Evolutionary conservation across 1,140 invertebrate genomes (phyloP), one percentile per base, ranked within the genome.

Genomic region (Heliconius hermathena): DNA sequence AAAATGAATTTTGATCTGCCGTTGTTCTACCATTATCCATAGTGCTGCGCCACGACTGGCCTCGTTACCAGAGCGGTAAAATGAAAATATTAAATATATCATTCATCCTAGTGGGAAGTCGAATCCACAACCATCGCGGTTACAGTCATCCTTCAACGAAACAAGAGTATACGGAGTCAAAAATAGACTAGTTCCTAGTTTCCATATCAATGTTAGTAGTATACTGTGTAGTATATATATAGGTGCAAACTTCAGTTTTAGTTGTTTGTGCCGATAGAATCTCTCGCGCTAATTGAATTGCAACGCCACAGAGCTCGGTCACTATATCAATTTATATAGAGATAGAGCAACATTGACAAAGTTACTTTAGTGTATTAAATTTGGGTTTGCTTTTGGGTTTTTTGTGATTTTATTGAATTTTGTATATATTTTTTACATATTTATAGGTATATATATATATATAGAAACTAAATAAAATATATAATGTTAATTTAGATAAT

Each of bases 261-360:
- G 22, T 57, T n/a, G 20, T 29, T 66, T 73, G 52, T n/a, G 36
- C 66, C 29, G 76, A 73, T 54, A 73, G 79, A 73, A 54, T 49
- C 70, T 73, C 70, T 76, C 72, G 20, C 70, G 60, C 22, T 80
- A 80, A 80, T 80, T 80, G 76, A 80, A 76, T 80, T 80, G 78
- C 73, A 71, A 46, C 78, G 57, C 73, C 60, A 29, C 60, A 66
- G 46, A 57, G 60, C 60, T 66, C 26, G 22, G 60, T 66, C 60
- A 66, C 60, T 66, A 66, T 26, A 13, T 29, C 26, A 66, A 29
- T 66, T 66, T 66, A 66, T 29, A 26, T 66, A 66, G 18, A 16
- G 6, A 60, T 8, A 22, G 20, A 60, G 60, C 13, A 66, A 66
- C 33, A 22, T 16, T 11, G 41, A 16, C 76, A 41, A 41, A 60